Evolutionary conservation across 2,113 vertebrate genomes (phyloP).

Genomic region (Poecile atricapillus): DNA sequence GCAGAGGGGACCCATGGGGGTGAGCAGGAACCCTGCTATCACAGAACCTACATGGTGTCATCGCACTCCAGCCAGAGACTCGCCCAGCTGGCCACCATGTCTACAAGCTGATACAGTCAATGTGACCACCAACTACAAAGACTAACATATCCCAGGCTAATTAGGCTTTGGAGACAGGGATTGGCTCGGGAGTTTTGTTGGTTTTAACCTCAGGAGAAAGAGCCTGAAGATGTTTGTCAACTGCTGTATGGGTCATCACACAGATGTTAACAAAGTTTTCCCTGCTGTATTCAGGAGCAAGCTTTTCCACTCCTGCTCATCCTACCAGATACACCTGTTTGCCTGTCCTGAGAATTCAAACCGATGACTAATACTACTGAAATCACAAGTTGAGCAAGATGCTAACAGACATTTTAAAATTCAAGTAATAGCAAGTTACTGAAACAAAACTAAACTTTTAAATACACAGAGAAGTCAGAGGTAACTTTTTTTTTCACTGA

Average conservation of each 20-base stretch:
- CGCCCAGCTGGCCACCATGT: rapidly evolving
- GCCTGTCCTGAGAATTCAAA: conserved; percentile 7
- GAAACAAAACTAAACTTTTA: background rate
- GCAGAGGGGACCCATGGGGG: rapidly evolving
- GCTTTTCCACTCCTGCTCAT: conserved; percentile 54
- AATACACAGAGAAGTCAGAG: background rate
- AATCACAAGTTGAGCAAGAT: conserved; percentile 52
- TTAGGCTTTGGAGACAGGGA: background rate
- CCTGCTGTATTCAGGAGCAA: conserved; percentile 10
- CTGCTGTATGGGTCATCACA: background rate
- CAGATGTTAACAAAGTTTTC: background rate
- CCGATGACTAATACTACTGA: conserved; percentile 34
- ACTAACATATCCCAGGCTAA: background rate
- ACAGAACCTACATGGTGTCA: background rate
- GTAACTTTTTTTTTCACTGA: background rate
- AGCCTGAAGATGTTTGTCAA: background rate
- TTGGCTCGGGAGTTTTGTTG: background rate
- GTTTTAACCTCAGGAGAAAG: background rate
- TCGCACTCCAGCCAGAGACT: background rate
- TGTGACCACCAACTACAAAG: background rate
- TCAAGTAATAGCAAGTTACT: conserved; percentile 46
- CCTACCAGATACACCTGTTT: conserved; percentile 60
- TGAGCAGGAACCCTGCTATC: background rate
- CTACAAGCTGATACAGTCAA: background rate
- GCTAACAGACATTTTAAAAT: conserved; percentile 44